Evolutionary conservation across 2,113 vertebrate species (phyloP), one percentile per base, ranked within the genome.

Genomic region (Halcyon malimbica): DNA sequence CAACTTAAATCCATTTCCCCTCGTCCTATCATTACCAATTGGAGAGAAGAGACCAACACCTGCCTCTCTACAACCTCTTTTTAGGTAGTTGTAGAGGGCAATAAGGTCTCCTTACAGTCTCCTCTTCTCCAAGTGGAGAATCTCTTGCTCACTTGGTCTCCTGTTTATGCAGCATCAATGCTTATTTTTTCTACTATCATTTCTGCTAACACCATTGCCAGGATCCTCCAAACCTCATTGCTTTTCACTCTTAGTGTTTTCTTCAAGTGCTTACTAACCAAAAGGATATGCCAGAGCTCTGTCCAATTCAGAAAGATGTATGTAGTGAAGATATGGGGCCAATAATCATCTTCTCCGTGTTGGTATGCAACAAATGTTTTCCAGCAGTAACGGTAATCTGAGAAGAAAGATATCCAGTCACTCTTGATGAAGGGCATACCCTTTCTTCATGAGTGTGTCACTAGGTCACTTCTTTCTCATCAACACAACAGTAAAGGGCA

Each of bases 331-430:
- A 37, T 71, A 62, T 14, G 42, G 10, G 96, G 95, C 50, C 39
- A 90, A 10, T 62, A 39, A 48, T 53, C 1, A 0, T 63, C 73
- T 82, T 96, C 93, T 94, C 69, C 70, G 33, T 18, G 9, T 25
- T 76, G 12, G 37, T 54, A 35, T 70, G 87, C 90, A 26, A 98
- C 97, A 81, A 98, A 98, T 53, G 12, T 90, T 87, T n/a, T 96
- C 98, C 97, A 98, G 44, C 87, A 97, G 86, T 97, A 87, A 20
- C 11, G 46, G 75, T 97, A 96, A 90, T 95, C 97, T 98, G 87
- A 83, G 63, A 79, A 95, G 75, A 97, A 23, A 95, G 23, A 86
- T 19, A 83, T 7, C 28, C 68, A 53, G 46, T 92, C 71, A 95
- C 16, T 83, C 51, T 23, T 74, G 41, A 54, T 62, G n/a, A 90